Percentiles rank a stretch among this genome's conserved stretches.
Conservation (phyloP, 2,888 invertebrate genomes). For the Sepiola atlantica region DNA sequence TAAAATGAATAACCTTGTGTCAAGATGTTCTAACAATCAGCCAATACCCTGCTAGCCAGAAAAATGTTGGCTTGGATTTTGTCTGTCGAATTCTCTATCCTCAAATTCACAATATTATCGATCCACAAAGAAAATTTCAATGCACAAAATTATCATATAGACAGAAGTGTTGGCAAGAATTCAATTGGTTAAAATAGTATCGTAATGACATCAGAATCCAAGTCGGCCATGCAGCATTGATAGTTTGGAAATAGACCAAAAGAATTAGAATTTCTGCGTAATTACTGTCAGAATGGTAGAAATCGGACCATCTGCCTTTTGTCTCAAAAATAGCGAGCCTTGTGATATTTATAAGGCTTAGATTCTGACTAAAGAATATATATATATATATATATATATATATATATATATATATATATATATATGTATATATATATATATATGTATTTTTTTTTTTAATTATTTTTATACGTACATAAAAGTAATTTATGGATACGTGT, state of each 20-base stretch:
- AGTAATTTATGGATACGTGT: too few species aligned
- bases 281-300: neutral
- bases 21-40: neutral
- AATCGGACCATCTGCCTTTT: neutral
- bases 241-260: neutral
- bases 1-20: neutral
- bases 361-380: too few species aligned
- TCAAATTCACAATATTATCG: neutral
- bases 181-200: neutral
- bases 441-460: too few species aligned
- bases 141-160: neutral
- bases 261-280: neutral
- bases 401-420: too few species aligned
- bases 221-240: neutral
- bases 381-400: too few species aligned
- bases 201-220: neutral
- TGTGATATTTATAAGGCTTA: neutral
- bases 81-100: neutral
- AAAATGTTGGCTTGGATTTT: neutral
- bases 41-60: neutral
- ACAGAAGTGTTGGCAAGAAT: neutral
- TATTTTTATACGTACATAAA: too few species aligned
- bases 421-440: too few species aligned
- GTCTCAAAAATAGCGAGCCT: neutral
- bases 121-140: neutral